Evolutionary conservation across 2,113 vertebrate species (phyloP).

Genomic region (Malurus melanocephalus): DNA sequence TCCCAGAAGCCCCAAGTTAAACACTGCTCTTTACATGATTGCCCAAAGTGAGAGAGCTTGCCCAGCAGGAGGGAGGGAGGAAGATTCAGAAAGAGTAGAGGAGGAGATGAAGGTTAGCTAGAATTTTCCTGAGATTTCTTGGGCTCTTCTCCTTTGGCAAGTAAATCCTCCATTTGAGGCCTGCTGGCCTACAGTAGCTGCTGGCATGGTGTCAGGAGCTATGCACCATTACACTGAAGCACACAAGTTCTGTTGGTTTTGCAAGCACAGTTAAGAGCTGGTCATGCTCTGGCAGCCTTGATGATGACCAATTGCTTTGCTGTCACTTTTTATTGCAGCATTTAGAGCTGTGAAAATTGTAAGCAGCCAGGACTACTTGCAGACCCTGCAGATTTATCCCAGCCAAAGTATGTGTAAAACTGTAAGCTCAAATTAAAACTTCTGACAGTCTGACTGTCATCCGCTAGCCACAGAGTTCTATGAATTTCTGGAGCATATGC

Average conservation of each 20-base stretch:
- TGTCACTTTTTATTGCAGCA: not conserved
- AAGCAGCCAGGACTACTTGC: not conserved
- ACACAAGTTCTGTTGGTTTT: not conserved
- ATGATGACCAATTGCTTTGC: not conserved
- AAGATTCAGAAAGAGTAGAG: not conserved
- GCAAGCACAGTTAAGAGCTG: not conserved
- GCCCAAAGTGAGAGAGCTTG: not conserved
- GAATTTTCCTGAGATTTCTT: not conserved
- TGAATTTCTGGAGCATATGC: not conserved
- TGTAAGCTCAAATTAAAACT: not conserved
- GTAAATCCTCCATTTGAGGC: not conserved
- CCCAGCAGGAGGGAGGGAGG: not conserved
- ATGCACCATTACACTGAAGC: not conserved
- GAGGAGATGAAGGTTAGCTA: not conserved
- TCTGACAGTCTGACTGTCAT: not conserved
- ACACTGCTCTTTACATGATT: not conserved
- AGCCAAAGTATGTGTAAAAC: not conserved
- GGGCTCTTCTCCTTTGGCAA: not conserved
- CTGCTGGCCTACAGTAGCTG: not conserved
- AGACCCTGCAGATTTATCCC: not conserved
- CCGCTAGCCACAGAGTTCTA: fast-evolving
- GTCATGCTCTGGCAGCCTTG: not conserved
- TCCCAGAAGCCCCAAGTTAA: not conserved
- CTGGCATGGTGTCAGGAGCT: not conserved
- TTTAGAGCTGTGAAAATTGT: not conserved